Percentiles rank a stretch among this genome's conserved stretches.
Evolutionary conservation across 1,140 invertebrate genomes (phyloP).

Genomic region (Aphelenchoides besseyi): DNA sequence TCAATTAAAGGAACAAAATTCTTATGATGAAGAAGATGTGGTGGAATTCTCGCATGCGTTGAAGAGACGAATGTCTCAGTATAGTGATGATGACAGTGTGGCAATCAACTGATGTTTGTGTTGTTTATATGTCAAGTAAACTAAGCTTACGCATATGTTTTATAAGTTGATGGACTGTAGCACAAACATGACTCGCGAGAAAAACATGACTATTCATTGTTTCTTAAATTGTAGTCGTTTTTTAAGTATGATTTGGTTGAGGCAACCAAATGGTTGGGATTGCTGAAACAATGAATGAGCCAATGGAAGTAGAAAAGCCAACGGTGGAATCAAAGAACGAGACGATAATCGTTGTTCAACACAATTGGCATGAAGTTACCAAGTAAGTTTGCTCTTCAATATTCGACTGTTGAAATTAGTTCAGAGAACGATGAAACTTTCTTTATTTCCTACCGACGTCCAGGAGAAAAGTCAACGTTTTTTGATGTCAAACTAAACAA

Average conservation of each 20-base stretch:
- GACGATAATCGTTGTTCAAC: conserved; percentile 9
- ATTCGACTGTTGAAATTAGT: not conserved
- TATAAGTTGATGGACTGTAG: not conserved
- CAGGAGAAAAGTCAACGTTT: conserved; percentile 8
- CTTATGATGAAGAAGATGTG: conserved; percentile 14
- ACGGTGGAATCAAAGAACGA: conserved; percentile 1
- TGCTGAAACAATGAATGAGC: not conserved
- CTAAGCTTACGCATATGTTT: too few relatives aligned
- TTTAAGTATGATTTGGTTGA: not conserved
- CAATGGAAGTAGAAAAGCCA: not conserved
- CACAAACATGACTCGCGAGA: not conserved
- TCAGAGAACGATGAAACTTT: not conserved
- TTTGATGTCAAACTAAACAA: conserved; percentile 17
- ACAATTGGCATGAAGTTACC: not conserved
- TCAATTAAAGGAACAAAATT: not conserved
- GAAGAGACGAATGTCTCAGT: conserved; percentile 29
- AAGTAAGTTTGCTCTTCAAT: conserved; percentile 12
- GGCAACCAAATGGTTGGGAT: not conserved
- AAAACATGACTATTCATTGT: not conserved
- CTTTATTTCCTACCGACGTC: conserved; percentile 9
- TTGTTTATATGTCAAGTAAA: not conserved
- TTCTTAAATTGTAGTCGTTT: not conserved
- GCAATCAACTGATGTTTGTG: not conserved
- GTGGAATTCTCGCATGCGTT: conserved; percentile 45
- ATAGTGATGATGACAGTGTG: conserved; percentile 10